phyloP scores from a whole-genome alignment of 2,797 vertebrate species.

The Neomorphus geoffroyi region DNA sequence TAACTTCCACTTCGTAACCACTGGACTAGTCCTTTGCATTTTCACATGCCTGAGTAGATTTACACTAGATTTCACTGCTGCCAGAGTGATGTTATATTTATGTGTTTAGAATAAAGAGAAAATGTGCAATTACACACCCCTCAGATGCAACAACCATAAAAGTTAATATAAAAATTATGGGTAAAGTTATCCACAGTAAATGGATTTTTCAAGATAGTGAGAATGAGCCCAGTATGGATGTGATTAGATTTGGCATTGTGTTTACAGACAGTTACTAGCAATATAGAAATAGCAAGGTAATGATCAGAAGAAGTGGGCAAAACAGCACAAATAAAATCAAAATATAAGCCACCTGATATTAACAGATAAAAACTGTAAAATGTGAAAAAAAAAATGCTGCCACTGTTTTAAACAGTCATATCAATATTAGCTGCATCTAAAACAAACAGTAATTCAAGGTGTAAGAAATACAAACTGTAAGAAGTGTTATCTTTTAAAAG shows the following conservation, averaged over 20 bases:
- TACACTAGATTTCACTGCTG: background rate
- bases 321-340: background rate
- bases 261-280: background rate
- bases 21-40: background rate
- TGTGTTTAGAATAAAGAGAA: background rate
- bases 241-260: background rate
- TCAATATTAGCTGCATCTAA: background rate
- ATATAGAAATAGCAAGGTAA: background rate
- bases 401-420: background rate
- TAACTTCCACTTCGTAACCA: background rate
- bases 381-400: background rate
- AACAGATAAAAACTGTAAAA: background rate
- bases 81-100: background rate
- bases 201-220: background rate
- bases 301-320: background rate
- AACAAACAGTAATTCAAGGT: background rate
- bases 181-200: background rate
- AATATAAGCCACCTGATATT: background rate
- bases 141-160: background rate
- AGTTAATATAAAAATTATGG: background rate
- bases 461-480: background rate
- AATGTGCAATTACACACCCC: background rate
- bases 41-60: background rate
- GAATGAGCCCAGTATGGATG: background rate
- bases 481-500: background rate